Percentiles rank a stretch among this genome's conserved stretches.
These are phyloP conservation scores for Aegithalos caudatus DNA, from an alignment of 2,113 vertebrate species.

Conservation along the genomic window DNA sequence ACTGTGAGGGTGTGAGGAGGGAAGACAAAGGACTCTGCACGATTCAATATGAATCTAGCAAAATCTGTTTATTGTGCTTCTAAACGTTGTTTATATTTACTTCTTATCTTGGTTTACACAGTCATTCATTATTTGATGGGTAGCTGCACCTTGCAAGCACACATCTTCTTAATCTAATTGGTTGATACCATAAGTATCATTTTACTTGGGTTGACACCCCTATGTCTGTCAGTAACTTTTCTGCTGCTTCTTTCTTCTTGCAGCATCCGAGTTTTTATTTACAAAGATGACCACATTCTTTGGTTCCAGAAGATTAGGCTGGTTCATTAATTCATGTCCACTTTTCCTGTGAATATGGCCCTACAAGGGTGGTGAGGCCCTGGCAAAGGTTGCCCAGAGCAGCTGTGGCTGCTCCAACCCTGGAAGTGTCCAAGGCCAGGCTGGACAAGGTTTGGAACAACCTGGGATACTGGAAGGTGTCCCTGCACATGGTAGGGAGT, in stretches of 20 bases:
- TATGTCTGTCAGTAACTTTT: neutral
- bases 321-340: neutral
- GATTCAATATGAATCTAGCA: neutral
- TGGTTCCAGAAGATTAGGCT: neutral
- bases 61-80: neutral
- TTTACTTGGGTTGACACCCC: neutral
- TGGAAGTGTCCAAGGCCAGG: neutral
- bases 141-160: neutral
- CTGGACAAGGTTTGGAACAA: rapidly evolving
- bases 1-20: neutral
- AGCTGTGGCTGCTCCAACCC: neutral
- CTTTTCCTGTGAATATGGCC: neutral
- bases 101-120: neutral
- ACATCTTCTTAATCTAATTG: neutral
- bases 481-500: rapidly evolving
- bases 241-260: neutral
- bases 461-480: neutral
- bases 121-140: too few relatives aligned
- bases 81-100: neutral
- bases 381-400: rapidly evolving
- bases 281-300: neutral
- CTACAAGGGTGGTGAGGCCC: rapidly evolving
- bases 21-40: neutral
- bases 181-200: neutral
- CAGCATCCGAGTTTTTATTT: neutral